Conservation (phyloP, 2,797 vertebrate genomes). For the Xenentodon cancila region DNA sequence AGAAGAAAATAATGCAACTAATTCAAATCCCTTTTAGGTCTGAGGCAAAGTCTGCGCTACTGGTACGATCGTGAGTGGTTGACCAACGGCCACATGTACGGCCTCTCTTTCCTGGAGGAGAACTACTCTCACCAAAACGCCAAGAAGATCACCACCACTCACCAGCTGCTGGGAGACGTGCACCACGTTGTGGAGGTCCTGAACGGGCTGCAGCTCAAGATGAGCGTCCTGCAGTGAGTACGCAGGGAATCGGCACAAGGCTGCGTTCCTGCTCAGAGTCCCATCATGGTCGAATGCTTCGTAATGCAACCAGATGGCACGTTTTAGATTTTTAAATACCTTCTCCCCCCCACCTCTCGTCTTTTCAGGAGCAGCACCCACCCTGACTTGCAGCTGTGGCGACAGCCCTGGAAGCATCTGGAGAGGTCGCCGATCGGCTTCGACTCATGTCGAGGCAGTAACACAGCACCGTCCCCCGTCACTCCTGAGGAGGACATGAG, state of each 20-base stretch:
- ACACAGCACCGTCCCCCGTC: slow-evolving; percentile 55
- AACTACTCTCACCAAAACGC: slow-evolving; percentile 97
- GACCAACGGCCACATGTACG: slow-evolving; percentile 93
- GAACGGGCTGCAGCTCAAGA: slow-evolving; percentile 94
- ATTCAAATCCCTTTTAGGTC: slow-evolving; percentile 76
- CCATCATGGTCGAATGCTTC: background rate
- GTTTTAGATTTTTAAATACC: background rate
- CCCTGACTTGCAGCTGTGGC: slow-evolving; percentile 93
- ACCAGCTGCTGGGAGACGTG: slow-evolving; percentile 95
- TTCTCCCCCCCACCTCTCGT: fast-evolving
- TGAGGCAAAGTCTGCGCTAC: slow-evolving; percentile 92
- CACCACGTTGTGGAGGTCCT: slow-evolving; percentile 93
- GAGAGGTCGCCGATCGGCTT: slow-evolving; percentile 80
- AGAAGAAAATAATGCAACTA: too few relatives aligned
- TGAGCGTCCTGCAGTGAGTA: slow-evolving; percentile 94
- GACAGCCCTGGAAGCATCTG: slow-evolving; percentile 91
- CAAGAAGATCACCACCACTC: slow-evolving; percentile 95
- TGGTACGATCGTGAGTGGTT: slow-evolving; percentile 97
- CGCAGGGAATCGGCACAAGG: too few relatives aligned
- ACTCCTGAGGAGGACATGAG: slow-evolving; percentile 73
- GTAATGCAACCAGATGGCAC: too few relatives aligned
- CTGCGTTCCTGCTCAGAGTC: too few relatives aligned
- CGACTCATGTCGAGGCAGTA: slow-evolving; percentile 59
- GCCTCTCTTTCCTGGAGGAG: slow-evolving; percentile 92
- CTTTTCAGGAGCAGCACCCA: slow-evolving; percentile 87